Evolutionary conservation across 2,113 vertebrate genomes (phyloP), one percentile per base, ranked within the genome.

Genomic region (Campylomormyrus numenius): DNA sequence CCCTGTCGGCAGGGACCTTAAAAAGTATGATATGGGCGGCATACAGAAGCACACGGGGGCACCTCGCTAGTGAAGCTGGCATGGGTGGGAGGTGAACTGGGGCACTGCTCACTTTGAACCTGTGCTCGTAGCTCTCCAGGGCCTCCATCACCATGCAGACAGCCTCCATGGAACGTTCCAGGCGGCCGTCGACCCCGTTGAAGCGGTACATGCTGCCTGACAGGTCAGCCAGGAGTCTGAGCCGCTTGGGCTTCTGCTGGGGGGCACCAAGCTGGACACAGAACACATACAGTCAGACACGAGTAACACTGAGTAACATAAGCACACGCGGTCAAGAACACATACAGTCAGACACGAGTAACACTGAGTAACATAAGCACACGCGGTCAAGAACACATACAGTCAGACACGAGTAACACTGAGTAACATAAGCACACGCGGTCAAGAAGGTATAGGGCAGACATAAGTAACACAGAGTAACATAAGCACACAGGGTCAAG

Each of bases 131-230:
- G 92, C 90, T 97, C 94, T 99, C 97, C 52, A 99, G 97, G 35
- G 97, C 98, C 94, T 99, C 98, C 97, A 99, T 98, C 91, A 99
- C 97, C 98, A 99, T 98, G 62, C 98, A 99, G 90, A 98, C 97
- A 0, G 98, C 98, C 94, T 99, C 98, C 98, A 99, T 98, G 24
- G 97, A 98, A 92, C 98, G 97, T 86, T 99, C 97, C 90, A 99
- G 96, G 0, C 98, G 94, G 0, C 97, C 94, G 0, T 99, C 98
- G 86, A 99, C 96, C 0, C 98, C 98, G 0, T 99, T 99, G 92
- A 99, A 99, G 92, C 98, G 98, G 92, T 99, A 99, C 98, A 99
- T 99, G 94, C 98, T 99, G 49, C 98, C 98, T 0, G 98, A 99
- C 4, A 99, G 96, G 62, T 99, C 98, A 0, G 96, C 98, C 31